Evolutionary conservation across 2,113 vertebrate species (phyloP), one percentile per base, ranked within the genome.

Genomic region (Halcyon senegalensis): DNA sequence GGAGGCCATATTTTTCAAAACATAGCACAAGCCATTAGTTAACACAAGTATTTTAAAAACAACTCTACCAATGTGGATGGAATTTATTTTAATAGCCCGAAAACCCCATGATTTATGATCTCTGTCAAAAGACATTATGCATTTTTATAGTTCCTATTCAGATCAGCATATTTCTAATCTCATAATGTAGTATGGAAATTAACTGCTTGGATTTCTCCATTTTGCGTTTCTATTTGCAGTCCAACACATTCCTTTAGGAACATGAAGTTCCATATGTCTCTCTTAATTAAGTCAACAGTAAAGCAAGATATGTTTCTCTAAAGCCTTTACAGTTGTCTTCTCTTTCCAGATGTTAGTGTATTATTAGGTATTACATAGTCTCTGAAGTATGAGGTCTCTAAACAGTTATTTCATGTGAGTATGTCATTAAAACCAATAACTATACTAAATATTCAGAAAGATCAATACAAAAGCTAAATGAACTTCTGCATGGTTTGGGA

Each of bases 51-150:
- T 72, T 92, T 96, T 84, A 30, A 92, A 96, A 94, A 88, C 62
- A 84, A 43, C 41, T 91, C 53, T 73, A 64, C 44, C 67, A 70
- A 21, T 89, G 33, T 82, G 84, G 28, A 82, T 73, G n/a, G 81
- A 94, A 96, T 95, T 93, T 87, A 43, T 82, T 93, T 96, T 95
- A 97, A 90, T 48, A 94, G 84, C 62, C 78, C 90, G 75, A 91
- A 94, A 94, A 92, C 28, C 39, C 58, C 66, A 74, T 81, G 82
- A 97, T 96, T 90, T 96, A 96, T 64, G 41, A 91, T 86, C 48
- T 94, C 78, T 96, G 97, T 82, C 95, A 90, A 68, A 96, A 85
- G 75, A 11, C 74, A 93, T 94, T 95, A 95, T 35, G 50, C 84
- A 67, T 90, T 96, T 94, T 92, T 95, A 79, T 81, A 86, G 68